These are phyloP conservation scores for Tetramorium alpestre DNA, from an alignment of 1,140 invertebrate genomes.

Conservation along the genomic window DNA sequence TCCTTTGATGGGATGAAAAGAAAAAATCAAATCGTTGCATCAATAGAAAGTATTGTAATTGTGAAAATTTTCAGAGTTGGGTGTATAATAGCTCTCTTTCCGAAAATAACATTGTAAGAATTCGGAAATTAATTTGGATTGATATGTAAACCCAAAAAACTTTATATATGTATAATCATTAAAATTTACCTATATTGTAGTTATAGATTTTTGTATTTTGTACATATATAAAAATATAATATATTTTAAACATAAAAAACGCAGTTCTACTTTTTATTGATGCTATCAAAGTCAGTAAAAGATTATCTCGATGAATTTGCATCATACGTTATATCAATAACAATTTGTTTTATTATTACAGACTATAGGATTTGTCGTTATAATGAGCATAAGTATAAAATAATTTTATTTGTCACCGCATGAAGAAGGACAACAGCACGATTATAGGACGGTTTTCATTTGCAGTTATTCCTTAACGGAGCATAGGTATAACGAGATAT, in stretches of 20 bases:
- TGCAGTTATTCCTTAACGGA: conserved; percentile 5
- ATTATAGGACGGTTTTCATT: conserved; percentile 70
- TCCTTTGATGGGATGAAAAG: neutral
- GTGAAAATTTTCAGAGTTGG: neutral
- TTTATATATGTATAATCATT: neutral
- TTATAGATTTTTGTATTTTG: no score
- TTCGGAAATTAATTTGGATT: neutral
- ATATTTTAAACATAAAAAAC: neutral
- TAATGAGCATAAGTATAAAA: conserved; percentile 76
- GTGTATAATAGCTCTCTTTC: neutral
- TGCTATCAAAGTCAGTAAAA: neutral
- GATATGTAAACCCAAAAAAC: neutral
- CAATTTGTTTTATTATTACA: conserved; percentile 77
- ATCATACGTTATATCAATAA: conserved; percentile 60
- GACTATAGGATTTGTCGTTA: conserved; percentile 75
- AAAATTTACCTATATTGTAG: neutral
- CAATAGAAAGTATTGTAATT: neutral
- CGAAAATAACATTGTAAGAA: neutral
- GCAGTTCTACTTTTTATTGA: neutral
- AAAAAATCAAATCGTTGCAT: neutral
- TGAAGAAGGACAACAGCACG: conserved; percentile 59
- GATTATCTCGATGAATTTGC: neutral
- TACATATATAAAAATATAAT: neutral
- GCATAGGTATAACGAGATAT: neutral
- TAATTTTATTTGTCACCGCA: conserved; percentile 58